phyloP scores from a whole-genome alignment of 2,113 vertebrate genomes.

The Accipiter virgatus region DNA sequence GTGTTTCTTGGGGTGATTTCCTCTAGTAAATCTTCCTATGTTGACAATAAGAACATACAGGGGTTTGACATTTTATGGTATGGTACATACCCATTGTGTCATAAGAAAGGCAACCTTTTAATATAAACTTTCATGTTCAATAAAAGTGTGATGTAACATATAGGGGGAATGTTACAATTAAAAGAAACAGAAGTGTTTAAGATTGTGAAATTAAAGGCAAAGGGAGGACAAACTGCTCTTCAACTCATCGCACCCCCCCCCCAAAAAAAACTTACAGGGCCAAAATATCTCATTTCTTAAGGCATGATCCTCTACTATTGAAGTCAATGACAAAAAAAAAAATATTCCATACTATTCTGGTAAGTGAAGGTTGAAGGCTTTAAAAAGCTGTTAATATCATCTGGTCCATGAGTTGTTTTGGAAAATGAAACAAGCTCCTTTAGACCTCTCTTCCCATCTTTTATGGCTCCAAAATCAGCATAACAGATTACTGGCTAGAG shows the following conservation, averaged over 20 bases:
- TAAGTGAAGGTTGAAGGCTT: not conserved
- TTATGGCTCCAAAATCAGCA: not conserved
- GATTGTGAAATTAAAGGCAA: not conserved
- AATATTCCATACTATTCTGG: not conserved
- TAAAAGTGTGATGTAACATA: not conserved
- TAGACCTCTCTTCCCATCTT: not conserved
- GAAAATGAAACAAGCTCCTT: constrained; percentile 16
- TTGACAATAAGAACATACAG: not conserved
- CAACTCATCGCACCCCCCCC: not conserved
- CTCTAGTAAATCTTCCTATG: not conserved
- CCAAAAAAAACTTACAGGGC: not conserved
- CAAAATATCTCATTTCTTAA: not conserved
- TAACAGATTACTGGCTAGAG: not conserved
- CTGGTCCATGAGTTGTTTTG: not conserved
- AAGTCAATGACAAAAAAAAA: not conserved
- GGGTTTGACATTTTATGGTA: not conserved
- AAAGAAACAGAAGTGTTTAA: not conserved
- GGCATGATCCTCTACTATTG: not conserved
- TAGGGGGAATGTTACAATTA: not conserved
- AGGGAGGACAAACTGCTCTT: not conserved
- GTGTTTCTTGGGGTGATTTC: not conserved
- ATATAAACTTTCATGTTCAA: not conserved
- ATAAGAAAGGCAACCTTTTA: not conserved
- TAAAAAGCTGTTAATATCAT: not conserved
- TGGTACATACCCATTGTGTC: no score